These are phyloP conservation scores for Pycnomerus fuliginosus DNA, from an alignment of 2,888 invertebrate species.

Conservation along the genomic window DNA sequence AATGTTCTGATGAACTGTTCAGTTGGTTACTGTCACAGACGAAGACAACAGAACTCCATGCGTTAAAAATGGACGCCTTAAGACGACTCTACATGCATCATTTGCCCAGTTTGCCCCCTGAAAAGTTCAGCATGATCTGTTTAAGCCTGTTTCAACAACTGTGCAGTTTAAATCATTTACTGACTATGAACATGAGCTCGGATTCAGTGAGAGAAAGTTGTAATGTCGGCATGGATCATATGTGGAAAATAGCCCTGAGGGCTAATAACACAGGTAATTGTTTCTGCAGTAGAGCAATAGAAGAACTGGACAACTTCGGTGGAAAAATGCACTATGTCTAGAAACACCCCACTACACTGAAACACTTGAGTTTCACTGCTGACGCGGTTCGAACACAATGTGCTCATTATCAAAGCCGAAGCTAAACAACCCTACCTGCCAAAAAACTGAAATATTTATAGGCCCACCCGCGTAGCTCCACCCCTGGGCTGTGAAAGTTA, in stretches of 20 bases:
- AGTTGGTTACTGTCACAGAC: constrained; percentile 92
- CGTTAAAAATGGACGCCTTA: constrained; percentile 81
- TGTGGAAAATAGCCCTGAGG: constrained; percentile 91
- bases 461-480: too few species aligned
- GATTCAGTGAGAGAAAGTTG: constrained; percentile 52
- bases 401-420: too few species aligned
- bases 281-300: too few species aligned
- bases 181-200: constrained; percentile 62
- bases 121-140: constrained; percentile 89
- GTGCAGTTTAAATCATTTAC: constrained; percentile 81
- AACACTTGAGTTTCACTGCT: too few species aligned
- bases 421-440: too few species aligned
- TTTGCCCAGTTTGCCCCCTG: constrained; percentile 83
- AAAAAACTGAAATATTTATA: too few species aligned
- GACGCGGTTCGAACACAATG: too few species aligned
- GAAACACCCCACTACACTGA: too few species aligned
- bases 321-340: too few species aligned
- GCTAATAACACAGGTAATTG: constrained; percentile 80
- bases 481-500: too few species aligned
- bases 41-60: constrained; percentile 89
- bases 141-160: constrained; percentile 88
- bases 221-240: constrained; percentile 86
- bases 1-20: constrained; percentile 89
- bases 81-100: constrained; percentile 86
- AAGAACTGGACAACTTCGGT: too few species aligned